phyloP scores from a whole-genome alignment of 1,140 invertebrate species.

The Cotesia typhae region DNA sequence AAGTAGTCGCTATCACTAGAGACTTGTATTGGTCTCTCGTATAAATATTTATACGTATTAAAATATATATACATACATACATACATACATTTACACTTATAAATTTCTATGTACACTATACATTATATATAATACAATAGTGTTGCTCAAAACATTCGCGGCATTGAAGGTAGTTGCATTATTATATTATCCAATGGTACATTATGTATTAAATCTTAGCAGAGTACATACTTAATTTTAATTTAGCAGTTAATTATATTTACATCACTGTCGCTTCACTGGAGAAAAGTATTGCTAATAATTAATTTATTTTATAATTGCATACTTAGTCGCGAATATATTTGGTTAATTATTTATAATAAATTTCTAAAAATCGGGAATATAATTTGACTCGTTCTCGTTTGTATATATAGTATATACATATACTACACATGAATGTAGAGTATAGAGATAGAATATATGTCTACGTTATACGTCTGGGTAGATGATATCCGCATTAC shows the following conservation, averaged over 20 bases:
- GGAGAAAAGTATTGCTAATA: too few relatives aligned
- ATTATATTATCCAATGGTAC: conserved; percentile 2
- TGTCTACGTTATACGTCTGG: conserved; percentile 19
- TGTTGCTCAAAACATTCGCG: conserved; percentile 21
- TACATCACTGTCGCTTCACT: too few relatives aligned
- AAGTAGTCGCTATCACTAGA: conserved; percentile 33
- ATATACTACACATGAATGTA: background rate
- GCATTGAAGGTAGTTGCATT: too few relatives aligned
- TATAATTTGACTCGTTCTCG: background rate
- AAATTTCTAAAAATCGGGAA: background rate
- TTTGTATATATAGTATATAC: background rate
- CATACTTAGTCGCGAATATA: too few relatives aligned
- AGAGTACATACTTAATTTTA: too few relatives aligned
- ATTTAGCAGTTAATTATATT: too few relatives aligned
- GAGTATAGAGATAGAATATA: background rate
- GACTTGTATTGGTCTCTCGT: background rate
- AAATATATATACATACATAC: background rate
- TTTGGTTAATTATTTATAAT: background rate
- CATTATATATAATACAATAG: conserved; percentile 3
- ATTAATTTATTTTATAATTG: too few relatives aligned
- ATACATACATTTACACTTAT: background rate
- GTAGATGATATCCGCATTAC: conserved; percentile 30
- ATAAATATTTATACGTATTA: too few relatives aligned
- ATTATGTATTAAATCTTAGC: too few relatives aligned
- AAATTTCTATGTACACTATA: conserved; percentile 13